Evolutionary conservation across 2,888 invertebrate species (phyloP).

Genomic region (Cetonia aurata): DNA sequence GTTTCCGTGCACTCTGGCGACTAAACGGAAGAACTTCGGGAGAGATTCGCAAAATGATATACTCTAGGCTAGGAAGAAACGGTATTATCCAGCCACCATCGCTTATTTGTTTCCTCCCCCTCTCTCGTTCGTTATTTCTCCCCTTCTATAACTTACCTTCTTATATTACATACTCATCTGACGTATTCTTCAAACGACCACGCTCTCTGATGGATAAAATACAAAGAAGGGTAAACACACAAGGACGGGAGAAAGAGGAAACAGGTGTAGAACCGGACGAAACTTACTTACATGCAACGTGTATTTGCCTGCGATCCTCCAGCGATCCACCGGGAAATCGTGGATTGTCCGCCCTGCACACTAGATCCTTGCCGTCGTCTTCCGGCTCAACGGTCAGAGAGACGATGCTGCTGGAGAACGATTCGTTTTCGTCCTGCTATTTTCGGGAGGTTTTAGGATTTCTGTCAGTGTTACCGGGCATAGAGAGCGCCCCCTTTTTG

Average conservation of each 20-base stretch:
- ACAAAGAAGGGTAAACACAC: background rate
- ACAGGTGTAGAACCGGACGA: slow-evolving; percentile 44
- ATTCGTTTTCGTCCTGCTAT: slow-evolving; percentile 73
- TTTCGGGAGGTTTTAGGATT: slow-evolving; percentile 42
- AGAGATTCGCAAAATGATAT: slow-evolving; percentile 1
- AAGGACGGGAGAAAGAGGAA: background rate
- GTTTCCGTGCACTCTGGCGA: background rate
- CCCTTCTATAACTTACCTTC: background rate
- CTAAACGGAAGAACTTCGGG: slow-evolving; percentile 3
- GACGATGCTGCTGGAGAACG: slow-evolving; percentile 81
- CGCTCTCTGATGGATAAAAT: background rate
- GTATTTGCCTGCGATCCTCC: slow-evolving; percentile 82
- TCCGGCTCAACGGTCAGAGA: slow-evolving; percentile 81
- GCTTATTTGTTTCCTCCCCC: background rate
- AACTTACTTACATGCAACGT: slow-evolving; percentile 84
- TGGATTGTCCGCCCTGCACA: slow-evolving; percentile 88
- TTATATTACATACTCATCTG: background rate
- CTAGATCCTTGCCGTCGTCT: slow-evolving; percentile 85
- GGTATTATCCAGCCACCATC: background rate
- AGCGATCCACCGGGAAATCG: slow-evolving; percentile 86
- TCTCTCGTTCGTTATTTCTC: background rate
- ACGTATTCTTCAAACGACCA: background rate
- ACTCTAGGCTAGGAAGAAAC: background rate
- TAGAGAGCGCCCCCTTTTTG: no score
- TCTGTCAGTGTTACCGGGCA: slow-evolving; percentile 7